Base-by-base conservation (phyloP, 2,888 invertebrate species). In the Lasioglossum pauxillum region DNA sequence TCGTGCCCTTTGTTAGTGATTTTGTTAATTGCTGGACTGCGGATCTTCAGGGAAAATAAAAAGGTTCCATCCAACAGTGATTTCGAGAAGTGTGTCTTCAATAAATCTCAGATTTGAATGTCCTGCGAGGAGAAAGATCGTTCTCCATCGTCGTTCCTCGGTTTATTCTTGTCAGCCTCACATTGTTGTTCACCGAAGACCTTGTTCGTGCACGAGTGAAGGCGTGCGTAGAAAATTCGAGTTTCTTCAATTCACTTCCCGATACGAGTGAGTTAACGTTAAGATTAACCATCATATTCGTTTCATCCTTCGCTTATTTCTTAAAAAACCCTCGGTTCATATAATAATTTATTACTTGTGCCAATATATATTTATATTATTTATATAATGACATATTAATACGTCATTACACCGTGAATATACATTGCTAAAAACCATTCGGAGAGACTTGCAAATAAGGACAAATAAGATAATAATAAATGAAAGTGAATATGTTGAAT, bases 141-240 rank as follows among this genome's bases (percentile, higher is more conserved):
- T 41, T 44, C 27, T 46, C 14, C 31, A 16, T 27, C 12, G 44
- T 64, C 31, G n/a, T 73, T 73, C 44, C 12, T 7, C 5, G 14
- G 5, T 8, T 46, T 19, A 23, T 57, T 19, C 31, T 14, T 10
- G 53, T 23, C 57, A n/a, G 46, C 38, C 44, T 60, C 23, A 27
- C 16, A 23, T 27, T 5, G 10, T 71, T 57, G 69, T 5, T 60
- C 60, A 27, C 14, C 31, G 27, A 35, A 60, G 71, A 72, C 81
- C 76, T 76, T 81, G 81, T 3, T 19, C 8, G n/a, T 38, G 19
- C n/a, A 31, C n/a, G 31, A 72, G 31, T 19, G 75, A 67, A 41
- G 46, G 12, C 5, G 74, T 71, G 35, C 53, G 53, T 46, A 77
- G 69, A 16, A 49, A 46, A 79, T 46, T 60, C 46, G 10, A 78